phyloP scores from a whole-genome alignment of 2,113 vertebrate species.

The Xenus cinereus region DNA sequence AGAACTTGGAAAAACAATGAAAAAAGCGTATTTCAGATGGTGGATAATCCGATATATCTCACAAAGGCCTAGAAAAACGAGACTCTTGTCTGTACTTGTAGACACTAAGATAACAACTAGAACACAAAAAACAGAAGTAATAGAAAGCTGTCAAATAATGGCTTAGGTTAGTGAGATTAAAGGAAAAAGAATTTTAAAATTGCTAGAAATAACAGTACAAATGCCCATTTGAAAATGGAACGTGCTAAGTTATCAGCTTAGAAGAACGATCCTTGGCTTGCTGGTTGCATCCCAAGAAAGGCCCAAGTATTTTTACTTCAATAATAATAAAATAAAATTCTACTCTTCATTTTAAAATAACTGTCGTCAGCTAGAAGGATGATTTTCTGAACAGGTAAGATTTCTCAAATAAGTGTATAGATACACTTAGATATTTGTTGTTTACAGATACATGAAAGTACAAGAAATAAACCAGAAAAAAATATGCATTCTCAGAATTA shows the following conservation, averaged over 20 bases:
- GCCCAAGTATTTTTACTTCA: background rate
- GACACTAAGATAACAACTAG: background rate
- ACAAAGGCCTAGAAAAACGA: background rate
- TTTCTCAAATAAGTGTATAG: background rate
- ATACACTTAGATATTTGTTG: background rate
- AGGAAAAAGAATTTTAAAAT: background rate
- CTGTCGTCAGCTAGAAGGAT: background rate
- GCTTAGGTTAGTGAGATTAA: background rate
- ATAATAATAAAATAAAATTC: background rate
- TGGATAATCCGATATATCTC: background rate
- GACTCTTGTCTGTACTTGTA: background rate
- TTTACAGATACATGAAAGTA: background rate
- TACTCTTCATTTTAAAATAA: background rate
- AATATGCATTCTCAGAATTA: background rate
- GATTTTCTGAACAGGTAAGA: background rate
- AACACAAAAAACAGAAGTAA: background rate
- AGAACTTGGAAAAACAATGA: background rate
- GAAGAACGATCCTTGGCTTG: background rate
- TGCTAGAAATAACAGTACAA: background rate
- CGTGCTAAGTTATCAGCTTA: background rate
- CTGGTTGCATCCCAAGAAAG: background rate
- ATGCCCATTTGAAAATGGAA: background rate
- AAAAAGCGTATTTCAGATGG: background rate
- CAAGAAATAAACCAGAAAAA: background rate
- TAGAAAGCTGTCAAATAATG: background rate